Evolutionary conservation across 2,113 vertebrate genomes (phyloP), one percentile per base, ranked within the genome.

Genomic region (Donacobius atricapilla): DNA sequence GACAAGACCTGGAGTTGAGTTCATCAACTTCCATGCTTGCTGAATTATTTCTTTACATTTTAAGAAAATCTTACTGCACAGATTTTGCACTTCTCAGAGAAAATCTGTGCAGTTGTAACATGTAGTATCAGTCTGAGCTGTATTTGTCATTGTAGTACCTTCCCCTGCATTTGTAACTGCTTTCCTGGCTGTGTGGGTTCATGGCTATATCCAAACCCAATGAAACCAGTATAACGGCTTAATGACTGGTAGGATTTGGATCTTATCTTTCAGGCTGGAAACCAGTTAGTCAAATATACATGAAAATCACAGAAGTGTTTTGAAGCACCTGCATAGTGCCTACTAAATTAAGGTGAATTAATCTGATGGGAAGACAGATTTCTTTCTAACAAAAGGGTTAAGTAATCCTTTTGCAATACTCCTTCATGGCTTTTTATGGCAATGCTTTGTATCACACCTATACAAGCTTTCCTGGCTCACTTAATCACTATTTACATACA

Each of bases 211-310:
- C 44, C 71, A 91, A 22, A 45, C 23, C 17, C 23, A 21, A 39
- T 80, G 70, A 95, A 94, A 92, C 73, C 22, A 48, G 50, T 30
- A 15, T 77, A 92, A 86, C 86, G 66, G 40, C 90, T 93, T 76
- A 53, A 37, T 40, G 23, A 15, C 53, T 93, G 19, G 45, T 22
- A 11, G 24, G 37, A 89, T n/a, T 7, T 65, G 25, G 19, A 68
- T 79, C 44, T 76, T 48, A 35, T 75, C 48, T 69, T 64, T 53
- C 58, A 72, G 15, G 28, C 28, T 90, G 45, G 40, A 90, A 80
- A 72, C 4, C 28, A 65, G 7, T 56, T 51, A 68, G 58, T 48
- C 48, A 69, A 84, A 83, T 40, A 77, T 7, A 57, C 8, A 30
- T n/a, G 16, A 80, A 88, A 93, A 89, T 53, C 53, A 42, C 15